Evolutionary conservation across 2,113 vertebrate genomes (phyloP).

Genomic region (Cyprinodon variegatus): DNA sequence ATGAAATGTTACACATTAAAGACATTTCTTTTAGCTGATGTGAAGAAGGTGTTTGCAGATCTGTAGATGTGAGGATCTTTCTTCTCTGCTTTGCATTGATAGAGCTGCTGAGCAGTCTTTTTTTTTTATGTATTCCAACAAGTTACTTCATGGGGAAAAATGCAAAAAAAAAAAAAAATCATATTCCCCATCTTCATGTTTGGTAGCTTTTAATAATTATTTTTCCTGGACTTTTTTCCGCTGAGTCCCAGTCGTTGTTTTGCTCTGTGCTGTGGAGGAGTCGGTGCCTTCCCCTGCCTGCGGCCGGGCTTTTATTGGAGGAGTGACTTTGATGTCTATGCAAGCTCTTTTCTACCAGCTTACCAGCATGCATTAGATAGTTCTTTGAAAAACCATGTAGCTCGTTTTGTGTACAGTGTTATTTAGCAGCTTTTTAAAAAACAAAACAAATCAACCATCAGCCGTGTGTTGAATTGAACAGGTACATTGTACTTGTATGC

Average conservation of each 20-base stretch:
- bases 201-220: slow-evolving; percentile 69
- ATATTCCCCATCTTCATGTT: slow-evolving; percentile 68
- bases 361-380: slow-evolving; percentile 76
- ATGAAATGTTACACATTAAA: slow-evolving; percentile 59
- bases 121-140: slow-evolving; percentile 70
- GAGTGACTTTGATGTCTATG: slow-evolving; percentile 81
- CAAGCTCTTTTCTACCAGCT: slow-evolving; percentile 82
- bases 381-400: slow-evolving; percentile 76
- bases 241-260: slow-evolving; percentile 66
- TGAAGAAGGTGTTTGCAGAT: slow-evolving; percentile 62
- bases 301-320: slow-evolving; percentile 77
- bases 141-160: slow-evolving; percentile 77
- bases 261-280: slow-evolving; percentile 76
- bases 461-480: slow-evolving; percentile 70
- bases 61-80: slow-evolving; percentile 57
- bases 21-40: slow-evolving; percentile 50
- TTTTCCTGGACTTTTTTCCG: slow-evolving; percentile 72
- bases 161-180: slow-evolving; percentile 50
- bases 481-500: slow-evolving; percentile 73
- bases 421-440: slow-evolving; percentile 76
- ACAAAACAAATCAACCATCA: slow-evolving; percentile 54
- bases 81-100: slow-evolving; percentile 53
- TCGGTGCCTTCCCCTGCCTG: slow-evolving; percentile 80
- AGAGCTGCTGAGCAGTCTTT: slow-evolving; percentile 61
- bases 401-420: slow-evolving; percentile 77